Evolutionary conservation across 2,113 vertebrate genomes (phyloP).

Genomic region (Ifrita kowaldi): DNA sequence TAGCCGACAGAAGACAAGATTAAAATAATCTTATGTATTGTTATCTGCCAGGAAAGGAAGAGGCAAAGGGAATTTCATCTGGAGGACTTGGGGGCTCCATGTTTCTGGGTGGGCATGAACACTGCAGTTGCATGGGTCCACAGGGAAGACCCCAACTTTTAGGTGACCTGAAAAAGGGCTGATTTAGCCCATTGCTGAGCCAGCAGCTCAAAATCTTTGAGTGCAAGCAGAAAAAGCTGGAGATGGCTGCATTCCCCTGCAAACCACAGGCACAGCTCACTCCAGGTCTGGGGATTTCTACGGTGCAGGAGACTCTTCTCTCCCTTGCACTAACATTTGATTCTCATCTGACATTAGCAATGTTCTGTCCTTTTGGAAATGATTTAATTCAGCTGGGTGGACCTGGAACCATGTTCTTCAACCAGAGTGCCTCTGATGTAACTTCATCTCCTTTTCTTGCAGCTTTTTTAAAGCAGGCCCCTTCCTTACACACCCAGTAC

Average conservation of each 20-base stretch:
- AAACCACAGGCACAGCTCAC: background rate
- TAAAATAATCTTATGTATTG: background rate
- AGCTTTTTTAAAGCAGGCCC: background rate
- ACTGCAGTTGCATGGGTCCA: rapidly evolving
- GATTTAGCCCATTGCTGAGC: background rate
- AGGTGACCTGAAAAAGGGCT: background rate
- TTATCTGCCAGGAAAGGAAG: background rate
- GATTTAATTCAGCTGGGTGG: background rate
- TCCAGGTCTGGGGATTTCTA: background rate
- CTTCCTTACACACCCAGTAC: background rate
- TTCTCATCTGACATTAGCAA: background rate
- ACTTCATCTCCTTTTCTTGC: background rate
- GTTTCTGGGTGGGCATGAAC: background rate
- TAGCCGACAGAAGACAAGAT: background rate
- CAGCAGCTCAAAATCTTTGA: background rate
- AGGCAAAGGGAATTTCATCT: background rate
- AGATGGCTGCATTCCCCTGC: background rate
- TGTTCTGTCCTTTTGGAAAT: background rate
- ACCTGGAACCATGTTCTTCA: background rate
- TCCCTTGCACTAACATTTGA: background rate
- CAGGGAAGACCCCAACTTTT: background rate
- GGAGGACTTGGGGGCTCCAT: background rate
- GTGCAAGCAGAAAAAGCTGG: background rate
- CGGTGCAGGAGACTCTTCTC: background rate
- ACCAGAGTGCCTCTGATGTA: background rate